Evolutionary conservation across 2,888 invertebrate species (phyloP), one percentile per base, ranked within the genome.

Genomic region (Pantelozetes paolii): DNA sequence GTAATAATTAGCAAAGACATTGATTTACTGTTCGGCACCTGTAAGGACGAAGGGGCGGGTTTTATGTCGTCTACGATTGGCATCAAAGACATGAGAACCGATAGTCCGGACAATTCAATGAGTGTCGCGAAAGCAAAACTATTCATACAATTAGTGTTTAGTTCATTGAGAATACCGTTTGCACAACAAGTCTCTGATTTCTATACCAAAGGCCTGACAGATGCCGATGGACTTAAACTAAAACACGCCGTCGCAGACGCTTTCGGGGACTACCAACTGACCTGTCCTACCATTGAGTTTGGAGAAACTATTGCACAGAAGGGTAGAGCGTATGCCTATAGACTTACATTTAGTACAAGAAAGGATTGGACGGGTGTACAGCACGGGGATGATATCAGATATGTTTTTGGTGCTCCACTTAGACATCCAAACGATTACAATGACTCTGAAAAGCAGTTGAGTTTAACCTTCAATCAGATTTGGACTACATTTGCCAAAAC

Each of bases 181-280:
- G 36, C 36, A 1, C 28, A 70, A 45, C n/a, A 70, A 30, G 32
- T 64, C 9, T 32, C 64, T 2, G 36, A 64, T 13, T 64, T 64
- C 36, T 64, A 64, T 36, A 64, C 64, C 9, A 36, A 32, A 6
- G 64, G 64, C 9, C 36, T 73, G 5, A 70, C 48, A 40, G 70
- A 73, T 40, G 45, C 45, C 2, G 73, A 73, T n/a, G 67, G 54
- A 20, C 0, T 54, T 0, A 48, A 32, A 18, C 36, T 73, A n/a
- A 64, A 70, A 32, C 67, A 64, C 5, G 73, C 73, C 13, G 67
- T 73, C 26, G 36, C 54, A 18, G 54, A 73, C 48, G 67, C 73
- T 20, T 69, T 73, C 15, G 73, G 73, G 3, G 73, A 73, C 30
- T 73, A 64, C 69, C 73, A 69, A 15, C 18, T 69, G 32, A 73